phyloP scores from a whole-genome alignment of 2,888 invertebrate genomes.

The Saturnia pavonia region DNA sequence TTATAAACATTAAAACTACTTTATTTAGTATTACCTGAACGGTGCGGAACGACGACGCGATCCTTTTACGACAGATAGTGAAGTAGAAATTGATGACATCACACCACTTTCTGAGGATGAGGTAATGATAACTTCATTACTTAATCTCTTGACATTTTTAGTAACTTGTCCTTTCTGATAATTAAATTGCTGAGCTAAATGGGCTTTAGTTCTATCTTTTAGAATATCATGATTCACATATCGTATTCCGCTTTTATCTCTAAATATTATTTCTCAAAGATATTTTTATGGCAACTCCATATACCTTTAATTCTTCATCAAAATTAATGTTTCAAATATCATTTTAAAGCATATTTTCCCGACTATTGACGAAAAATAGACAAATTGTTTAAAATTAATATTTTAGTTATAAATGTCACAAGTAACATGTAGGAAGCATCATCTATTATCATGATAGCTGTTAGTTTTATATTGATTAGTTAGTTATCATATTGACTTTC shows the following conservation, averaged over 20 bases:
- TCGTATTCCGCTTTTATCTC: not conserved
- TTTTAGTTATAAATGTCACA: too few species aligned
- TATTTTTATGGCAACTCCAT: too few species aligned
- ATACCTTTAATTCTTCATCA: too few species aligned
- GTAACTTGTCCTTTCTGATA: not conserved
- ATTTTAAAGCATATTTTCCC: too few species aligned
- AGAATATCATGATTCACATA: not conserved
- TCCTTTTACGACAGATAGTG: slow-evolving; percentile 25
- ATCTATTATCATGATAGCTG: too few species aligned
- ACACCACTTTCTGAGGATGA: slow-evolving; percentile 59
- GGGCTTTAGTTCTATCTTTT: not conserved
- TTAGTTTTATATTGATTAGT: too few species aligned
- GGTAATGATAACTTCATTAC: slow-evolving; percentile 29
- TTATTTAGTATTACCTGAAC: slow-evolving; percentile 22
- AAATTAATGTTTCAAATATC: too few species aligned
- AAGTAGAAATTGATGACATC: slow-evolving; percentile 56
- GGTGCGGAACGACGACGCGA: slow-evolving; percentile 5
- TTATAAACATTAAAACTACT: not conserved
- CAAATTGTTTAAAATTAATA: too few species aligned
- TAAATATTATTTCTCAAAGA: too few species aligned
- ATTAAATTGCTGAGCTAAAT: not conserved
- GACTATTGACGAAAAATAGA: too few species aligned
- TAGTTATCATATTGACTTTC: too few species aligned
- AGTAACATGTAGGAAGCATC: too few species aligned
- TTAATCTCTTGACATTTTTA: not conserved